phyloP scores from a whole-genome alignment of 2,888 invertebrate genomes.

The Ametastegia equiseti region DNA sequence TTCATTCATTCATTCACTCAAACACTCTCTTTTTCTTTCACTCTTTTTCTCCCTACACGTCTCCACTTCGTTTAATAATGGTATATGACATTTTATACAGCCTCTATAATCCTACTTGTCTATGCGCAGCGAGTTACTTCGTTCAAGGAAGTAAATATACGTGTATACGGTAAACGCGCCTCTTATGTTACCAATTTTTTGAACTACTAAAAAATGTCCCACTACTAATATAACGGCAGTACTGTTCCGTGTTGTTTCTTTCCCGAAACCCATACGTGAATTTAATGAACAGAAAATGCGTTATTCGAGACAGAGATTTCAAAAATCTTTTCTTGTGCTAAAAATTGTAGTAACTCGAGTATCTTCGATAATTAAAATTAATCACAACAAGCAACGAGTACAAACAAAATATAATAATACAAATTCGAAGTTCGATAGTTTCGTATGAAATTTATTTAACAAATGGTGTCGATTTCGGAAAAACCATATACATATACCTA shows the following conservation, averaged over 20 bases:
- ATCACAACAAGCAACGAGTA: neutral
- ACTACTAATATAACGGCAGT: too few relatives aligned
- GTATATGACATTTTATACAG: conserved; percentile 30
- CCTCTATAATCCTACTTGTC: conserved; percentile 28
- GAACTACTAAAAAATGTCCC: neutral
- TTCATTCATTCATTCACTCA: neutral
- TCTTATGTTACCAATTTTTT: neutral
- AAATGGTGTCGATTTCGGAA: neutral
- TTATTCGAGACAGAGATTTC: too few relatives aligned
- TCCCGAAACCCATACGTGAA: too few relatives aligned
- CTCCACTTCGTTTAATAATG: conserved; percentile 12
- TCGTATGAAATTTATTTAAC: neutral
- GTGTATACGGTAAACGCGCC: neutral
- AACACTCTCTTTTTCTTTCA: neutral
- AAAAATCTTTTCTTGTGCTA: too few relatives aligned
- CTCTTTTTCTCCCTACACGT: neutral
- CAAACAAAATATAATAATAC: neutral
- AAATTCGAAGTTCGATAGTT: neutral
- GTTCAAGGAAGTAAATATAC: neutral
- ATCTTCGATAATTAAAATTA: neutral
- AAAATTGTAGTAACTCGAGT: neutral
- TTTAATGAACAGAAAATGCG: too few relatives aligned
- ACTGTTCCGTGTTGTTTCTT: too few relatives aligned
- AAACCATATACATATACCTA: neutral
- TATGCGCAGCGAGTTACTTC: conserved; percentile 8